Conservation (phyloP, 2,888 invertebrate species). For the Norana najaformis region DNA sequence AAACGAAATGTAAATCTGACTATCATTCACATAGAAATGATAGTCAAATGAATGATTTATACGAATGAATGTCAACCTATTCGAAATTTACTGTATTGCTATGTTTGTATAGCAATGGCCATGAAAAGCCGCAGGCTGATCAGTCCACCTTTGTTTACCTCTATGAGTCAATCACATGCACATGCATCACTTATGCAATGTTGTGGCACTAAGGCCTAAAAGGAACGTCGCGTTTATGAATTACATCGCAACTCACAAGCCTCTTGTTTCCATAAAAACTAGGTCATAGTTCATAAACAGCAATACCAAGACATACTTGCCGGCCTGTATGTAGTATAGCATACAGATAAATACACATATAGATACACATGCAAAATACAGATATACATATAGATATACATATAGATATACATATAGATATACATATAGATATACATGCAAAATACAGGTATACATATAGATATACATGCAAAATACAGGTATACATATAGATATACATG, state of each 20-base stretch:
- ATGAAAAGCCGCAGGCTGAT: too few species aligned
- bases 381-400: background rate
- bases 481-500: too few species aligned
- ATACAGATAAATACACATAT: too few species aligned
- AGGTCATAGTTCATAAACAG: background rate
- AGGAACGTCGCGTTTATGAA: background rate
- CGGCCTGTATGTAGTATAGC: too few species aligned
- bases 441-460: conserved; percentile 17
- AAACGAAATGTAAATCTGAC: too few species aligned
- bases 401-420: background rate
- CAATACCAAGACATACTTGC: too few species aligned
- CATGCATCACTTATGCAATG: background rate
- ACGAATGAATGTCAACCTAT: background rate
- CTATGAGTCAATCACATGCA: background rate
- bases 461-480: conserved; percentile 27
- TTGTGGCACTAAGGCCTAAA: background rate
- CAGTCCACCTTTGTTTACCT: background rate
- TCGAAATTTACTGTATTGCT: background rate
- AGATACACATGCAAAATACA: too few species aligned
- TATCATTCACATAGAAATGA: too few species aligned
- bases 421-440: too few species aligned
- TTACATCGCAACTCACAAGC: background rate
- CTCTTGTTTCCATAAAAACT: background rate
- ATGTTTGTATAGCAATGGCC: too few species aligned
- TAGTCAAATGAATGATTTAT: too few species aligned